Evolutionary conservation across 2,888 invertebrate genomes (phyloP), one percentile per base, ranked within the genome.

Genomic region (Lampropteryx suffumata): DNA sequence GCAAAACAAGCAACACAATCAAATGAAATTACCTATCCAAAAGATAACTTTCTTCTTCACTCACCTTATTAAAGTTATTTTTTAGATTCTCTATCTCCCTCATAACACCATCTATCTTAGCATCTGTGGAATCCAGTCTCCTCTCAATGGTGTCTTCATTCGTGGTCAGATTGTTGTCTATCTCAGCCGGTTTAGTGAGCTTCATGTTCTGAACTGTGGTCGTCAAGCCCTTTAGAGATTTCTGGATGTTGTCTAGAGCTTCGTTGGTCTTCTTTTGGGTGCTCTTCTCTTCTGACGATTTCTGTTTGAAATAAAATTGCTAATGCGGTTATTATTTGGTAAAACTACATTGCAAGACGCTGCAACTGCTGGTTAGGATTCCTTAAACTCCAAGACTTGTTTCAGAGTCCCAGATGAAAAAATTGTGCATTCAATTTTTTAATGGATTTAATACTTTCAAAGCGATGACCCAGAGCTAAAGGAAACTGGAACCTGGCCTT

Each of bases 261-360:
- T 93, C 93, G 40, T 91, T 89, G 0, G 92, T 93, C 69, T 93
- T 93, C 65, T 92, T 92, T 57, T 93, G 88, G 40, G 93, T 92
- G 32, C 87, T 84, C 57, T 92, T 91, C 65, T 94, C 94, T 48
- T 92, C 84, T 71, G 94, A 94, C 65, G 94, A 94, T 77, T 92
- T 93, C 92, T 94, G 68, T 37, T 53, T 48, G 43, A 50, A 58
- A 55, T 40, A 39, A 53, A 53, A 53, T 53, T 48, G 53, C 53
- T 53, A 41, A 49, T 45, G 40, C 40, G 48, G 53, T 53, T 53
- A 53, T 49, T 48, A 53, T 53, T 53, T 36, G 43, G 46, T 46
- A 49, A 40, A 50, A 41, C 44, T 53, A 37, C 1, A 26, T 32
- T 17, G 13, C 8, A 27, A n/a, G 17, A 26, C 14, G 41, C 42